phyloP scores from a whole-genome alignment of 37 sponge, comb jelly and placozoan genomes.

The Haliclona indistincta region DNA sequence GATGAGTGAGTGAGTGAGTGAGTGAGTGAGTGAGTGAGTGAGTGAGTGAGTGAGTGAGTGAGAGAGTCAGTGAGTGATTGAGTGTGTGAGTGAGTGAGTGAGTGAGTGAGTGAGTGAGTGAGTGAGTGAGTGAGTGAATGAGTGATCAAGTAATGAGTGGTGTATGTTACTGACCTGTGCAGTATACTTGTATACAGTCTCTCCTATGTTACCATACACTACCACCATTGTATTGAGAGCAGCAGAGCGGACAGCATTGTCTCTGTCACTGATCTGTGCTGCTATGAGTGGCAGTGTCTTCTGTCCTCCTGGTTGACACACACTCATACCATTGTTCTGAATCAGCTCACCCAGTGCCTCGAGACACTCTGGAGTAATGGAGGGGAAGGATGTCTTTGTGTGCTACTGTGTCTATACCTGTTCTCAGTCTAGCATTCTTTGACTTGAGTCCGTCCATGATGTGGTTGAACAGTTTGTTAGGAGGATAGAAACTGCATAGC shows the following conservation, averaged over 20 bases:
- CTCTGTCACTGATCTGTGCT: conserved; percentile 79
- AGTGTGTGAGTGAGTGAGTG: not conserved
- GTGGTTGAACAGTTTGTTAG: conserved; percentile 66
- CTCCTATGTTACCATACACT: conserved; percentile 82
- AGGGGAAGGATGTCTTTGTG: not conserved
- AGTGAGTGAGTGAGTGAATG: not conserved
- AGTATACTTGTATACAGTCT: conserved; percentile 75
- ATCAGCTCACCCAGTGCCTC: conserved; percentile 87
- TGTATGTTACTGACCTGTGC: conserved; percentile 45
- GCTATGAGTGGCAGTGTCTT: conserved; percentile 82
- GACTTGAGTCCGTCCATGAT: conserved; percentile 88
- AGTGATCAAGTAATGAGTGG: not conserved
- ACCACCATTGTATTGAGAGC: conserved; percentile 92
- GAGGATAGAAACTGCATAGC: conserved; percentile 83
- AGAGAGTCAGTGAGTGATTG: not conserved
- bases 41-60: not conserved
- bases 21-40: conserved; percentile 49
- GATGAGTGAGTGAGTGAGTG: conserved; percentile 79
- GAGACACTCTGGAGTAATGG: conserved; percentile 68
- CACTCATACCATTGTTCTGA: conserved; percentile 73
- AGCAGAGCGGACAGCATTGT: conserved; percentile 84
- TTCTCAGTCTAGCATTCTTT: conserved; percentile 82
- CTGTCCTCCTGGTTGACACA: conserved; percentile 84
- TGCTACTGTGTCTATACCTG: no score
- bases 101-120: not conserved